Conservation (phyloP, 2,888 invertebrate genomes). For the Drosophila lutescens region DNA sequence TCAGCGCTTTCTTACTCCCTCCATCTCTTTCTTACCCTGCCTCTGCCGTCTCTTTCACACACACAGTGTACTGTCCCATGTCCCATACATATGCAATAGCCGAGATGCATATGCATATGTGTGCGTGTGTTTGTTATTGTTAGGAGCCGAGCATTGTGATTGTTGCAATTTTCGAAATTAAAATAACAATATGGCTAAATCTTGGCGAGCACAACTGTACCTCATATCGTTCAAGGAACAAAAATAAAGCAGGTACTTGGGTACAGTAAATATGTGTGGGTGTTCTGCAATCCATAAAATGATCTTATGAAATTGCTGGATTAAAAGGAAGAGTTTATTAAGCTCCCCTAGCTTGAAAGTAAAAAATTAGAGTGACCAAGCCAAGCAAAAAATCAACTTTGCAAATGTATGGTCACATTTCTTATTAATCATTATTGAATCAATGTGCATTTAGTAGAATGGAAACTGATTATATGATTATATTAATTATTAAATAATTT, state of each 20-base stretch:
- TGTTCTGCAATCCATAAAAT: too few relatives aligned
- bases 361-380: too few relatives aligned
- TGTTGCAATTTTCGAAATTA: constrained; percentile 76
- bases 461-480: too few relatives aligned
- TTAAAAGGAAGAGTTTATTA: not conserved
- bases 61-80: not conserved
- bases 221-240: not conserved
- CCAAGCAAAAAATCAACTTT: too few relatives aligned
- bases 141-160: constrained; percentile 60
- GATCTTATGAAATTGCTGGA: too few relatives aligned
- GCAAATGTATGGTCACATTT: too few relatives aligned
- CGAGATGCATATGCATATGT: constrained; percentile 10
- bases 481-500: too few relatives aligned
- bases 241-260: too few relatives aligned
- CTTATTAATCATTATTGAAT: too few relatives aligned
- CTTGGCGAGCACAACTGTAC: constrained; percentile 59
- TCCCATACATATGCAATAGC: constrained; percentile 37
- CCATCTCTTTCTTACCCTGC: constrained; percentile 1
- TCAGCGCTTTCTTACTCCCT: constrained; percentile 15
- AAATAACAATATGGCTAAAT: constrained; percentile 70
- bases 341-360: too few relatives aligned
- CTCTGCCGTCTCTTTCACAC: constrained; percentile 3
- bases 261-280: too few relatives aligned
- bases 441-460: too few relatives aligned
- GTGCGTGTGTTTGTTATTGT: constrained; percentile 60